Evolutionary conservation across 2,888 invertebrate species (phyloP), one percentile per base, ranked within the genome.

Genomic region (Hermaeophaga mercurialis): DNA sequence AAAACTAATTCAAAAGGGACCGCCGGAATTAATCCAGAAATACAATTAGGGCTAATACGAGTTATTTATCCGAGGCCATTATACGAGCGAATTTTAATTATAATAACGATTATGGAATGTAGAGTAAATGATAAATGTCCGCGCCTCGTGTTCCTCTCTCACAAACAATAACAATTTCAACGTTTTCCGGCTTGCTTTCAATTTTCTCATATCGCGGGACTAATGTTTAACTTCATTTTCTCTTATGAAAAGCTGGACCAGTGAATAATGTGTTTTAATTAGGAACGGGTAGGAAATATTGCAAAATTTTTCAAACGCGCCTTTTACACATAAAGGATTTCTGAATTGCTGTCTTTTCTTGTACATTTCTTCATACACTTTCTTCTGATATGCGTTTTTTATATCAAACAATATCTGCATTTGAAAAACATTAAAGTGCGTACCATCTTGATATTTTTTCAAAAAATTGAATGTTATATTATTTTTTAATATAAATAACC

Each of bases 11-110:
- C 48, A 18, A 26, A 49, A 49, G 39, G 38, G 48, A 38, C 48
- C 48, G 39, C 14, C 38, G n/a, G 22, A 24, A 49, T 49, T 49
- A 49, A 49, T 49, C 39, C 48, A 17, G 28, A 38, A 49, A 49
- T 38, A 49, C 48, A 49, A 49, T 49, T 49, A 49, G 48, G 39
- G 26, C 26, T 49, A 49, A 49, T 49, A 49, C 48, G 48, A 39
- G 48, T 49, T 49, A 49, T 49, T 49, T 49, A 49, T 49, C 24
- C 48, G 26, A 3, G 33, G 45, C 26, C 53, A 45, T 53, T 53
- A 44, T 53, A 28, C 53, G 9, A 28, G 17, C 45, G 53, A 45
- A 53, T 45, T 53, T 53, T 53, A 45, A 53, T 53, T 36, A 45
- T 53, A 38, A 45, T 45, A 45, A 45, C 53, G 36, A 45, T 36